Percentiles rank a stretch among this genome's conserved stretches.
These are phyloP conservation scores for Meghimatium bilineatum DNA, from an alignment of 2,888 invertebrate genomes.

Conservation along the genomic window DNA sequence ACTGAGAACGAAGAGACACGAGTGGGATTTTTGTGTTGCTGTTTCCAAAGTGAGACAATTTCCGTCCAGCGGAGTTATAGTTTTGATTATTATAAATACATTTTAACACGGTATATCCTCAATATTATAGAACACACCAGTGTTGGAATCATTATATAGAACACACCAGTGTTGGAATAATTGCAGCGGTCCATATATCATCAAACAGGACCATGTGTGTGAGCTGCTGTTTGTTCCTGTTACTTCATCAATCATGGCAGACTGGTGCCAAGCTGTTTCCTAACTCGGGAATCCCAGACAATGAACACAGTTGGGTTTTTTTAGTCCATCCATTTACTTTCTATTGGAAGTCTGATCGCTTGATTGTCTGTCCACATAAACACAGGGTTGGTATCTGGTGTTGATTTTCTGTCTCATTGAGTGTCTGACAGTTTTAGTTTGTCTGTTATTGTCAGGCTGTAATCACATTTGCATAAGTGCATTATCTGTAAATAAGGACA, in stretches of 20 bases:
- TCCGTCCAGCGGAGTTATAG: too few relatives aligned
- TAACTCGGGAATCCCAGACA: background rate
- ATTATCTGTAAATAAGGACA: background rate
- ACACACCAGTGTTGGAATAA: background rate
- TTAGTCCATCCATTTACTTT: conserved; percentile 11
- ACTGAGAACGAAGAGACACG: too few relatives aligned
- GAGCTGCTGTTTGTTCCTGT: background rate
- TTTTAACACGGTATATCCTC: background rate
- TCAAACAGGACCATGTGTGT: background rate
- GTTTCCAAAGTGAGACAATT: too few relatives aligned
- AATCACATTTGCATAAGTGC: background rate
- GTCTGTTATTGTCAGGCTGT: background rate
- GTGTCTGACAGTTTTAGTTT: background rate
- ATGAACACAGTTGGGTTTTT: background rate
- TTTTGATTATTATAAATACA: too few relatives aligned
- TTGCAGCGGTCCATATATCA: background rate
- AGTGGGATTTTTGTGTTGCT: too few relatives aligned
- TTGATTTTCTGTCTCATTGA: background rate
- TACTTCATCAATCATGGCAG: background rate
- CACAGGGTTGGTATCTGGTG: background rate
- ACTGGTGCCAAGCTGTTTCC: background rate
- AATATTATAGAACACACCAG: background rate
- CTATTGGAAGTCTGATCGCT: background rate
- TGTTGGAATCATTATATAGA: background rate
- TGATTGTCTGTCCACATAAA: background rate